Base-by-base conservation (phyloP, 2,113 vertebrate species). In the Chamaetylas fuelleborni region DNA sequence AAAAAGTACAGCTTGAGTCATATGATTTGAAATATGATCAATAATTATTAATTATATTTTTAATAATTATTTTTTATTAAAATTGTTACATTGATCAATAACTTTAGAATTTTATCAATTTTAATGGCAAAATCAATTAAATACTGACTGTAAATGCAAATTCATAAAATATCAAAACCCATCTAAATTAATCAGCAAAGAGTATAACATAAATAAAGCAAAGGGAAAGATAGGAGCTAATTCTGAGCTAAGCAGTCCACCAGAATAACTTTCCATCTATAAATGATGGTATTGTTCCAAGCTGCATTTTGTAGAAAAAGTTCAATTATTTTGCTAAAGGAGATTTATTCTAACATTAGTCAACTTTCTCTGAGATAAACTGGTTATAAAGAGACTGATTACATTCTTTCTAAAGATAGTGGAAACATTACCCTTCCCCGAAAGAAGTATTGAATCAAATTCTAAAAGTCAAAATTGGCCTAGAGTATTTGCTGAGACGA, bases 1-100 rank as follows among this genome's bases (percentile, higher is more conserved):
- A 61, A 51, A 51, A 70, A 38, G 9, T 12, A 33, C 34, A 81
- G 2, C 19, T 69, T 48, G 14, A 42, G 7, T 56, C 11, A 45
- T 34, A 24, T 22, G 12, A 51, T 2, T 31, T 1, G 0, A 6
- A 66, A 43, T 28, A 3, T 4, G 6, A 69, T 61, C 53, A 31
- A 50, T 50, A 73, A 45, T 33, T 31, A n/a, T 29, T 48, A 77
- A 11, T 23, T 48, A 28, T 17, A n/a, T 38, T 5, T 3, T 1
- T 38, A 56, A 34, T n/a, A 3, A n/a, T 36, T 56, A 25, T 36
- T 73, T 57, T 6, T 14, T 69, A 19, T 38, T 25, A 25, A 47
- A 50, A 20, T 42, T 53, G 8, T 20, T 81, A 8, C 45, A 51
- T 5, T 42, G 11, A 42, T 47, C 2, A 1, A 15, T 78, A 34